A percentile compares a stretch with the other conserved stretches of the same genome.
These are phyloP conservation scores for Aplocera efformata DNA, from an alignment of 2,888 invertebrate species.

Conservation along the genomic window DNA sequence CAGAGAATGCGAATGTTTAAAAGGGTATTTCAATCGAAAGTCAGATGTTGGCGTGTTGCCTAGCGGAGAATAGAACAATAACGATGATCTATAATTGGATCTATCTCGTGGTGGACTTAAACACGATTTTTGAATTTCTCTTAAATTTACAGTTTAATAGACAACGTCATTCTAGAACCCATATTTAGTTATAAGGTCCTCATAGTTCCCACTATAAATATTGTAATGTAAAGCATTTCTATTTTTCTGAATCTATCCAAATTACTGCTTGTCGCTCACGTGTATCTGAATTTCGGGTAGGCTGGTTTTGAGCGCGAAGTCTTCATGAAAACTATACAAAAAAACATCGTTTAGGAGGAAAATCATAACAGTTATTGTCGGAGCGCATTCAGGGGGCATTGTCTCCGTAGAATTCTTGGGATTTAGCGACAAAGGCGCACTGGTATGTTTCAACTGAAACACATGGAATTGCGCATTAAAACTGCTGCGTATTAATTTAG, in stretches of 20 bases:
- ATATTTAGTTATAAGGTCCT: no score
- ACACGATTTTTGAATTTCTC: conserved; percentile 3
- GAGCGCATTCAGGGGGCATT: background rate
- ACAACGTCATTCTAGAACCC: no score
- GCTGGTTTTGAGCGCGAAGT: no score
- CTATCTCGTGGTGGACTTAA: conserved; percentile 13
- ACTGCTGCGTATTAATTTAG: no score
- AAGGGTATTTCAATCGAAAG: conserved; percentile 16
- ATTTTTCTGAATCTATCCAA: no score
- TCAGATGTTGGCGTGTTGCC: conserved; percentile 28
- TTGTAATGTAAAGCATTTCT: no score
- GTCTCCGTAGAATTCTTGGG: conserved; percentile 8
- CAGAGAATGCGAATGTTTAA: conserved; percentile 5
- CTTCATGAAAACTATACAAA: no score
- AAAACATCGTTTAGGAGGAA: no score
- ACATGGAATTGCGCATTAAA: conserved; percentile 26
- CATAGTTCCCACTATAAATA: no score
- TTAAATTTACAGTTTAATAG: no score
- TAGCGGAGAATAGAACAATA: conserved; percentile 25
- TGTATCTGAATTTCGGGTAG: no score
- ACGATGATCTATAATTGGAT: conserved; percentile 16
- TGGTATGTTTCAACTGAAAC: conserved; percentile 14
- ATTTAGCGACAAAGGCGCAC: conserved; percentile 13
- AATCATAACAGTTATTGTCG: conserved; percentile 7
- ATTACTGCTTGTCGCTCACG: no score